A percentile compares a stretch with the other conserved stretches of the same genome.
Conservation (phyloP, 2,113 vertebrate genomes). For the Xiphias gladius region DNA sequence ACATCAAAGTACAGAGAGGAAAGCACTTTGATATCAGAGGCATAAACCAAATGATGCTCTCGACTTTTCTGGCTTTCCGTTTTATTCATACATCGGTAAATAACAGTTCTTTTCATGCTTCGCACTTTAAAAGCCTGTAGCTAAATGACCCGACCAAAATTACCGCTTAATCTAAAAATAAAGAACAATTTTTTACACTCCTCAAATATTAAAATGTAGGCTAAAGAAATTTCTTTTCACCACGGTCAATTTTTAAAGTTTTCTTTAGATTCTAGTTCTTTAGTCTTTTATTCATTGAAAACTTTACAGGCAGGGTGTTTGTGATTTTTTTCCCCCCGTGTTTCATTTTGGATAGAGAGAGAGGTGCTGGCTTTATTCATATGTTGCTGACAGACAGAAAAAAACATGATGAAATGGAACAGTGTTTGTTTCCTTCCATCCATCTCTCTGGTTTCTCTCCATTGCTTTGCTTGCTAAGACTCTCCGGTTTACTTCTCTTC, state of each 20-base stretch:
- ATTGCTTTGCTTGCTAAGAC: neutral
- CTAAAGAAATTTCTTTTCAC: constrained; percentile 9
- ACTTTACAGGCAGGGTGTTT: neutral
- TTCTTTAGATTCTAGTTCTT: neutral
- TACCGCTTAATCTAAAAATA: constrained; percentile 21
- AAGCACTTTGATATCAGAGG: constrained; percentile 65
- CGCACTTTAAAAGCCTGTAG: constrained; percentile 21
- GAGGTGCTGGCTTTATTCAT: neutral
- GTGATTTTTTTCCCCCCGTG: neutral
- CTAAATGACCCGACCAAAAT: constrained; percentile 32
- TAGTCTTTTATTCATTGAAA: constrained; percentile 18
- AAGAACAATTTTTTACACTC: neutral
- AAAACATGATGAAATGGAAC: neutral
- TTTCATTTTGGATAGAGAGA: neutral
- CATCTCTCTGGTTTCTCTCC: neutral
- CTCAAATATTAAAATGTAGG: constrained; percentile 23
- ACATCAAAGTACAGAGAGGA: constrained; percentile 61
- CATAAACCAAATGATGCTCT: constrained; percentile 57
- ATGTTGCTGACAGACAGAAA: constrained; percentile 7
- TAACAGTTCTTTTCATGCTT: constrained; percentile 38
- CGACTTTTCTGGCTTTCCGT: constrained; percentile 36
- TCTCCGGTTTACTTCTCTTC: constrained; percentile 6
- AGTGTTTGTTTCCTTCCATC: constrained; percentile 16
- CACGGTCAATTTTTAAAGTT: neutral
- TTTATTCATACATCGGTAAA: constrained; percentile 58